A percentile compares a stretch with the other conserved stretches of the same genome.
Evolutionary conservation across 2,888 invertebrate genomes (phyloP).

Genomic region (Drosophila sordidula): DNA sequence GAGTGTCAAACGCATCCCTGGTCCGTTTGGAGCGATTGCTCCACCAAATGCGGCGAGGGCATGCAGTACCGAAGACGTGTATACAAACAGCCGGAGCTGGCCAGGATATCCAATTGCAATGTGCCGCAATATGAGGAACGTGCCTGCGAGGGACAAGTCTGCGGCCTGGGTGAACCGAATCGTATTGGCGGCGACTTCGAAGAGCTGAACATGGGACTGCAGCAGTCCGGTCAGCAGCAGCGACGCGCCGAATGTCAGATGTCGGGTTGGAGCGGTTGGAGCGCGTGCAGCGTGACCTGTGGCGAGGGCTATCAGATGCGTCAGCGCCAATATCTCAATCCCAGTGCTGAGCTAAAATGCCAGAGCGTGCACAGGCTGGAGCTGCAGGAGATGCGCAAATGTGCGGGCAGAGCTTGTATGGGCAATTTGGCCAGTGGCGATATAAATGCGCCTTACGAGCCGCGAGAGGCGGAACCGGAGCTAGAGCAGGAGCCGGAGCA

Average conservation of each 20-base stretch:
- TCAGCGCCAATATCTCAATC: conserved; percentile 87
- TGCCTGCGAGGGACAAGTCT: conserved; percentile 84
- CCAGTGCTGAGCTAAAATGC: conserved; percentile 87
- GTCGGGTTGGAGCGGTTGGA: conserved; percentile 91
- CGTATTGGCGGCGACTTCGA: conserved; percentile 32
- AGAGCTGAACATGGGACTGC: conserved; percentile 32
- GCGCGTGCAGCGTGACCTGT: conserved; percentile 90
- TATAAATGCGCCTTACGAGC: conserved; percentile 29
- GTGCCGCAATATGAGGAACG: conserved; percentile 71
- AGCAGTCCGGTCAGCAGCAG: conserved; percentile 33
- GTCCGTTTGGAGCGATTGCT: conserved; percentile 86
- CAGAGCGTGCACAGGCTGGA: conserved; percentile 61
- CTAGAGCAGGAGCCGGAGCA: conserved; percentile 15
- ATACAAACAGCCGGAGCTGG: conserved; percentile 82
- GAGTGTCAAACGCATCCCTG: conserved; percentile 85
- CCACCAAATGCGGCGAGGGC: conserved; percentile 86
- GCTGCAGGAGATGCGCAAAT: conserved; percentile 51
- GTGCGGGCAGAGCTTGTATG: conserved; percentile 62
- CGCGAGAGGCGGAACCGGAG: conserved; percentile 3
- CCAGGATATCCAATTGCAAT: conserved; percentile 78
- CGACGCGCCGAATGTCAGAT: conserved; percentile 87
- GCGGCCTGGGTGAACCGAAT: conserved; percentile 67
- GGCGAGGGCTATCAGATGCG: conserved; percentile 89
- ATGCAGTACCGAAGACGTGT: conserved; percentile 80
- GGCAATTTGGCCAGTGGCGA: conserved; percentile 47